A percentile compares a stretch with the other conserved stretches of the same genome.
Evolutionary conservation across 2,888 invertebrate genomes (phyloP).

Genomic region (Neoitamus cyanurus): DNA sequence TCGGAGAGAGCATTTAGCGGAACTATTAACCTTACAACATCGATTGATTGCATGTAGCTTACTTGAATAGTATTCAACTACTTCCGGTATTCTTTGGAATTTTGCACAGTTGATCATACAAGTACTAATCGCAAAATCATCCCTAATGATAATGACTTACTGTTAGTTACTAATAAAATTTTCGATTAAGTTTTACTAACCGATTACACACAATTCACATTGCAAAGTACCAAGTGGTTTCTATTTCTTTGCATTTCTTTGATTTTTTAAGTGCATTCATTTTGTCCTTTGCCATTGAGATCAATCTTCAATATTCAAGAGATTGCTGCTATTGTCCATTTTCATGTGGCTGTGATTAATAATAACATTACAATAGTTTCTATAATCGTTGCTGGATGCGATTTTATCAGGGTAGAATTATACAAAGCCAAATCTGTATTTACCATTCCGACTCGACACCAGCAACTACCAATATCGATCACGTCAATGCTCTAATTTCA

Average conservation of each 20-base stretch:
- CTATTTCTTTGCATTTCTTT: neutral
- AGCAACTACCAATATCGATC: no score
- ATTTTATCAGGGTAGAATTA: no score
- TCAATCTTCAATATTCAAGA: neutral
- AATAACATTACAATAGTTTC: no score
- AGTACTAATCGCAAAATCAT: neutral
- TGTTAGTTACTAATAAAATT: neutral
- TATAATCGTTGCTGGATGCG: no score
- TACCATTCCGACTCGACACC: no score
- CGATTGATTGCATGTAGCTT: neutral
- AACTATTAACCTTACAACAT: neutral
- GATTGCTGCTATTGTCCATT: no score
- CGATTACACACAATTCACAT: neutral
- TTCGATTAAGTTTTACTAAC: neutral
- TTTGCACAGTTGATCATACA: neutral
- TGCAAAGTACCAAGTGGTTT: conserved; percentile 4
- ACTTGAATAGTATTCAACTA: neutral
- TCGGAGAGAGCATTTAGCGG: neutral
- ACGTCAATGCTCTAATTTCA: no score
- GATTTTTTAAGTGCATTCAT: no score
- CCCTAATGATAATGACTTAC: neutral
- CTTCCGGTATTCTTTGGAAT: neutral
- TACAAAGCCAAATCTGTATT: no score
- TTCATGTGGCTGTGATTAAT: no score
- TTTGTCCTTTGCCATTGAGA: neutral